phyloP scores from a whole-genome alignment of 1,140 invertebrate species.

The Bemisia tabaci region DNA sequence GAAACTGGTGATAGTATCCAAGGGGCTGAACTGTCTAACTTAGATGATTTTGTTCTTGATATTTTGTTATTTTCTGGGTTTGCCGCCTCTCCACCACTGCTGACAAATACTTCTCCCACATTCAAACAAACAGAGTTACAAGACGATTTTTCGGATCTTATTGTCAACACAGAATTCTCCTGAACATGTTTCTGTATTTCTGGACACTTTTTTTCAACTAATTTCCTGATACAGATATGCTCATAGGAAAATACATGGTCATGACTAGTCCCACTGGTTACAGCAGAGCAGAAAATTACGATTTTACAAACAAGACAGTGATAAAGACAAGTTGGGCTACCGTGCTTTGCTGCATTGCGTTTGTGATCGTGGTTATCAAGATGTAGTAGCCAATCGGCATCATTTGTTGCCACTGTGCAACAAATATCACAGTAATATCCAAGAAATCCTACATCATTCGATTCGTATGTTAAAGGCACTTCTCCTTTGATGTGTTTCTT shows the following conservation, averaged over 20 bases:
- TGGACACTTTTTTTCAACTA: background rate
- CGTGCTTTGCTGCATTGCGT: background rate
- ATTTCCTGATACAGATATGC: background rate
- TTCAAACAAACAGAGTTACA: background rate
- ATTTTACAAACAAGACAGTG: background rate
- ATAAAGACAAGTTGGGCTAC: background rate
- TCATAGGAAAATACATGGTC: background rate
- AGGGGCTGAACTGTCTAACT: too few relatives aligned
- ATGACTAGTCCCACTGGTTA: background rate
- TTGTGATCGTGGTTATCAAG: background rate
- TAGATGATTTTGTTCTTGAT: too few relatives aligned
- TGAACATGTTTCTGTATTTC: background rate
- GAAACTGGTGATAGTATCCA: too few relatives aligned
- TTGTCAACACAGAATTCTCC: background rate
- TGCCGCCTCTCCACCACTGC: too few relatives aligned
- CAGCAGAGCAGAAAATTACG: background rate
- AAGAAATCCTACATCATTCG: background rate
- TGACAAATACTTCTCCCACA: background rate
- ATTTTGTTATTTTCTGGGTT: too few relatives aligned
- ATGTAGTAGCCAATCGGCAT: background rate
- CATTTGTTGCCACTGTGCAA: background rate
- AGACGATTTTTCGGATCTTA: background rate
- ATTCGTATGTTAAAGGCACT: background rate
- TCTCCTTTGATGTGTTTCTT: background rate
- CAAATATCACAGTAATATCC: background rate